These are phyloP conservation scores for Elgaria multicarinata DNA, from an alignment of 2,113 vertebrate genomes.

Conservation along the genomic window DNA sequence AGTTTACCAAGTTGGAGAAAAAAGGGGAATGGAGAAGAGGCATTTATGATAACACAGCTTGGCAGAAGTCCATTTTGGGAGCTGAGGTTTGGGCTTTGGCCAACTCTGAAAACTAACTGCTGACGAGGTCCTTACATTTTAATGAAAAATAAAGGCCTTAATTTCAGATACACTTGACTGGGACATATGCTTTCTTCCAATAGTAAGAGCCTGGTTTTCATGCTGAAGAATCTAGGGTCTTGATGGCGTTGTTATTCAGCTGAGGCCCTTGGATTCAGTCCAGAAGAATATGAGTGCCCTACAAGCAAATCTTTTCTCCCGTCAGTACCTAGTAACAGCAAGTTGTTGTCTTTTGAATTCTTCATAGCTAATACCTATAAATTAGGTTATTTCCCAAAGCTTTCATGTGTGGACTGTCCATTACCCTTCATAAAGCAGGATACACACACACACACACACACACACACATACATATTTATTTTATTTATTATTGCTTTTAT, in stretches of 20 bases:
- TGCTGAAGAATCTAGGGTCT: neutral
- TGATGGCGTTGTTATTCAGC: neutral
- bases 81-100: neutral
- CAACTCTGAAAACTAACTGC: neutral
- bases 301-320: neutral
- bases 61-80: neutral
- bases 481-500: too few relatives aligned
- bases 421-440: neutral
- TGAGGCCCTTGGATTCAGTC: neutral
- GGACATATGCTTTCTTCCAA: neutral
- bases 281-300: neutral
- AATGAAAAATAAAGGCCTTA: neutral
- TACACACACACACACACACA: neutral
- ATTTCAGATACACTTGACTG: neutral
- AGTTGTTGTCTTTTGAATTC: neutral
- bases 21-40: neutral
- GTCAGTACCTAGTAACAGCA: neutral
- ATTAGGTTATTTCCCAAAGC: neutral
- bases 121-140: neutral
- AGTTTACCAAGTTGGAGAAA: neutral
- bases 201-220: neutral
- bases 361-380: neutral
- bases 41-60: neutral
- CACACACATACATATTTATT: neutral
- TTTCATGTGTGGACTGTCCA: neutral